Base-by-base conservation (phyloP, 2,888 invertebrate genomes). In the Clanis bilineata region DNA sequence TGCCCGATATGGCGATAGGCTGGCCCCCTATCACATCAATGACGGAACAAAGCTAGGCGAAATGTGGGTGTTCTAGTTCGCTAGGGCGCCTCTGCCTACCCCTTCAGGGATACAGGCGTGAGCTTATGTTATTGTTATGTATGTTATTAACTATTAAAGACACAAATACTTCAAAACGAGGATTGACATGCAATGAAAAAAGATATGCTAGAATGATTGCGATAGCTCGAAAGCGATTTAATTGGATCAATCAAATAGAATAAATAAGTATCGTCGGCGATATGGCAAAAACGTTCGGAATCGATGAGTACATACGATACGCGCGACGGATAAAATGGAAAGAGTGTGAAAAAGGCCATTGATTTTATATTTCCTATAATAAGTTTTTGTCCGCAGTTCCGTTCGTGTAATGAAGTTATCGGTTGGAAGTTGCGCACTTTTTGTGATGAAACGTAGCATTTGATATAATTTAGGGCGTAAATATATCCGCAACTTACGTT, bases 191-290 rank as follows among this genome's bases (percentile, higher is more conserved):
- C 32, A 51, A 51, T 51, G 18, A 51, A 51, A 51, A 51, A 51
- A 51, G 15, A 51, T 51, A 32, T 28, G 32, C 28, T 51, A 51
- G 18, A 32, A 32, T 51, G 32, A 32, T 32, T 32, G 51, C 51
- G 32, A 51, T 28, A 15, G 47, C n/a, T 47, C 47, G 47, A 47
- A 47, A 51, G 32, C 32, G 51, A 28, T 51, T 51, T 51, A 51
- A 51, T 51, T 51, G 51, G 32, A 51, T 51, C 51, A 51, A 51
- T 51, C 51, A 51, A 51, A 51, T 51, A 51, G 51, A 51, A 51
- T 51, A 51, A 51, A 51, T 51, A 51, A 51, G 51, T 51, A 51
- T 32, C 51, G 28, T 32, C 21, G 18, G 51, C 47, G 47, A 47
- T 47, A 47, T 28, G 25, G 47, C 32, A 32, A 32, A 32, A 32